Evolutionary conservation across 2,797 vertebrate genomes (phyloP), one percentile per base, ranked within the genome.

Genomic region (Melanotaenia maccullochi): DNA sequence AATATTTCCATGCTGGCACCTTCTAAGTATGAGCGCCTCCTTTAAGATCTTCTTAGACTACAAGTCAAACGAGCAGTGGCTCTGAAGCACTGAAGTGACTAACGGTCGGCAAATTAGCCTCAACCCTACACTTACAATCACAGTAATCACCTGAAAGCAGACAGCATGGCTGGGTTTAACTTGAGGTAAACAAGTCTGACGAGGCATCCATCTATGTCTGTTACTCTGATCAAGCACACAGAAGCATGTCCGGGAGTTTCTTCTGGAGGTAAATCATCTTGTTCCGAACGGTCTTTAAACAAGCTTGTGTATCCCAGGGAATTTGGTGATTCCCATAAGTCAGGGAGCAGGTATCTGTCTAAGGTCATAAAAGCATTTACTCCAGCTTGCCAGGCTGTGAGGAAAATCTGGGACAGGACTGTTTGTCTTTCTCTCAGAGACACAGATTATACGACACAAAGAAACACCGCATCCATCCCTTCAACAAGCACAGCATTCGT

Each of bases 311-410:
- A 9, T 82, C 70, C n/a, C 1, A 9, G 87, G 86, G 86, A 89
- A 75, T 66, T 49, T 2, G 42, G 18, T 0, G 59, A 83, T 66
- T 91, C 89, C 85, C 88, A 56, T 91, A 91, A 92, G 83, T 90
- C 82, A 86, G 65, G 68, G 49, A 84, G 64, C 89, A 93, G 89
- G 79, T 81, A 86, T 60, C 25, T 16, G 61, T 30, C 20, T 33
- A 13, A 16, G 40, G 58, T 47, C 63, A 47, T 70, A 73, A 85
- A 76, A 78, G 6, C 36, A 12, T 56, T n/a, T 49, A 55, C 36
- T 59, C 62, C 32, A 35, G 36, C 63, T 7, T 51, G 57, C 56
- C 71, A 75, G 51, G 56, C 59, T 60, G 60, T 18, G 8, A 20
- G 61, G 38, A 51, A 60, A 73, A 71, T 68, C 60, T 73, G 51